Evolutionary conservation across 2,888 invertebrate genomes (phyloP).

Genomic region (Lutraria lutraria): DNA sequence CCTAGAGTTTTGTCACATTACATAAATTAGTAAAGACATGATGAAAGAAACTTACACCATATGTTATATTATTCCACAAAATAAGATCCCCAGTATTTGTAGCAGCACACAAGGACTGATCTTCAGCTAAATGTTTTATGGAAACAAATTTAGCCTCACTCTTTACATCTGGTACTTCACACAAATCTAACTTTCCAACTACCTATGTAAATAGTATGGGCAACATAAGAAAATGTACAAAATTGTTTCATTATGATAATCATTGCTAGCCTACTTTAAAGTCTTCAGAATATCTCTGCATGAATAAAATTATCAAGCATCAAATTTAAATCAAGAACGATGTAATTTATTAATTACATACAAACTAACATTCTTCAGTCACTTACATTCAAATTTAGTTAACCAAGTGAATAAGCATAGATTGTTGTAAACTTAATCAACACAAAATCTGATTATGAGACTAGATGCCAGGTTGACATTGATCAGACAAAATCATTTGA

Average conservation of each 20-base stretch:
- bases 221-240: neutral
- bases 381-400: too few relatives aligned
- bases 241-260: too few relatives aligned
- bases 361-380: neutral
- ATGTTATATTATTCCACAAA: slow-evolving; percentile 75
- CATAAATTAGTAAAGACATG: neutral
- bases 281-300: neutral
- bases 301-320: neutral
- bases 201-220: slow-evolving; percentile 19
- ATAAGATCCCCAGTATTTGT: slow-evolving; percentile 80
- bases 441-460: neutral
- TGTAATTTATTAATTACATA: neutral
- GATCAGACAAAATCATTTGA: too few relatives aligned
- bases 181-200: slow-evolving; percentile 32
- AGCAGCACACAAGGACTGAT: slow-evolving; percentile 83
- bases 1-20: too few relatives aligned
- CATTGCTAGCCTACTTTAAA: neutral
- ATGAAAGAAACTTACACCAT: slow-evolving; percentile 68
- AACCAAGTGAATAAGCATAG: too few relatives aligned
- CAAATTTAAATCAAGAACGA: neutral
- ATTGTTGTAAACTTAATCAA: too few relatives aligned
- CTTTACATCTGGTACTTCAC: slow-evolving; percentile 36
- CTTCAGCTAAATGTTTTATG: slow-evolving; percentile 82
- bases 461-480: too few relatives aligned
- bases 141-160: slow-evolving; percentile 74